Evolutionary conservation across 2,888 invertebrate species (phyloP).

Genomic region (Smittia sp.): DNA sequence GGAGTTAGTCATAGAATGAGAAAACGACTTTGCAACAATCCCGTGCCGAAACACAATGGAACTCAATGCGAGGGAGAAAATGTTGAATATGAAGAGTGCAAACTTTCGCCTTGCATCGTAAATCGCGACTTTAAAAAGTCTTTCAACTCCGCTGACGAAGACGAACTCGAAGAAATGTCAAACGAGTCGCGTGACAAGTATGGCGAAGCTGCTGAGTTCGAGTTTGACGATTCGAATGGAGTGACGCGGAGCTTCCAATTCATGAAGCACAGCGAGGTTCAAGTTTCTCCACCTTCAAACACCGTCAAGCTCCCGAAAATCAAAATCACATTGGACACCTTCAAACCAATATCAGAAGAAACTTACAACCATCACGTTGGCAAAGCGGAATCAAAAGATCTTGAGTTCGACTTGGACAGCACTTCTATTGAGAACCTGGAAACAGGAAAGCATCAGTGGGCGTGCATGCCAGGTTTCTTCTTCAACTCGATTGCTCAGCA

Average conservation of each 20-base stretch:
- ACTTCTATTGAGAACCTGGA: background rate
- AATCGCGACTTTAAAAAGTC: background rate
- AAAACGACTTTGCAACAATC: conserved; percentile 48
- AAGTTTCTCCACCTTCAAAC: background rate
- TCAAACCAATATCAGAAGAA: conserved; percentile 34
- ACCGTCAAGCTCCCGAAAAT: conserved; percentile 16
- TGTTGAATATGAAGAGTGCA: conserved; percentile 43
- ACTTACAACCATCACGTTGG: conserved; percentile 3
- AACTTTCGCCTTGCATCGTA: background rate
- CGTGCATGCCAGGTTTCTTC: conserved; percentile 7
- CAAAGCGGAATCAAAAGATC: background rate
- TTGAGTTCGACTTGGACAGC: background rate
- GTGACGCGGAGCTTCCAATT: conserved; percentile 2
- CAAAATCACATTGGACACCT: conserved; percentile 29
- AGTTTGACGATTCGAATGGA: conserved; percentile 14
- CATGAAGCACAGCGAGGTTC: conserved; percentile 24
- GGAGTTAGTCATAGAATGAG: conserved; percentile 48
- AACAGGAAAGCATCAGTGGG: background rate
- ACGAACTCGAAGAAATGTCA: background rate
- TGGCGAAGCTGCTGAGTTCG: conserved; percentile 22
- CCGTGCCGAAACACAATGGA: conserved; percentile 52
- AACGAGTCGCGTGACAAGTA: conserved; percentile 12
- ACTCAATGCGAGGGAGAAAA: conserved; percentile 48
- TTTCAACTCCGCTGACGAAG: background rate
- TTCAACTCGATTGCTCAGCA: background rate